A percentile compares a stretch with the other conserved stretches of the same genome.
These are phyloP conservation scores for Anabas testudineus DNA, from an alignment of 2,797 vertebrate species.

Conservation along the genomic window DNA sequence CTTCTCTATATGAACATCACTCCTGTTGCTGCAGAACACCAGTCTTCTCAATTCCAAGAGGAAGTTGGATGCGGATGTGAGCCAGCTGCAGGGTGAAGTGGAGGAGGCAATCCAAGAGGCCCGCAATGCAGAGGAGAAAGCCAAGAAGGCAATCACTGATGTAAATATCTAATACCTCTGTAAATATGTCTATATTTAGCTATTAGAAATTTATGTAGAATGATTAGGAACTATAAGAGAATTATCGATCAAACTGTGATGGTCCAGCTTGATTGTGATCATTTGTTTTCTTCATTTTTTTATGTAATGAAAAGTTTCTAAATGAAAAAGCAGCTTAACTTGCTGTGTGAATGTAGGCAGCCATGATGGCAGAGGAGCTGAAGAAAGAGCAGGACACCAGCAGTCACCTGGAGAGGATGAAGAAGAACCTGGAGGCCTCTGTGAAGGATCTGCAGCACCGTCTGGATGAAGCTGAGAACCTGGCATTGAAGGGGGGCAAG, in stretches of 20 bases:
- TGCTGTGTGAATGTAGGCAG: constrained; percentile 75
- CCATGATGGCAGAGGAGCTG: constrained; percentile 87
- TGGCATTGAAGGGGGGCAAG: constrained; percentile 69
- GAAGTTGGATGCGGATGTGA: constrained; percentile 87
- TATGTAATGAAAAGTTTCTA: neutral
- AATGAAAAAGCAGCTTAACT: neutral
- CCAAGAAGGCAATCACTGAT: constrained; percentile 89
- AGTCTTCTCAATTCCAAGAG: constrained; percentile 79
- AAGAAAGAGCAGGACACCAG: constrained; percentile 92
- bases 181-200: neutral
- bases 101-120: constrained; percentile 87
- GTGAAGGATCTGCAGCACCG: constrained; percentile 68
- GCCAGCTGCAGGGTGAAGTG: constrained; percentile 85
- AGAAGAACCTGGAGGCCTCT: constrained; percentile 83
- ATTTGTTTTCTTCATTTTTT: neutral
- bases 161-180: constrained; percentile 68
- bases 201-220: neutral
- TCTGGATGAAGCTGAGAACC: constrained; percentile 64
- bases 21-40: constrained; percentile 80
- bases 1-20: neutral
- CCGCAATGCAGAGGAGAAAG: constrained; percentile 89
- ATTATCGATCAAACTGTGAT: neutral
- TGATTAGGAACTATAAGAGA: neutral
- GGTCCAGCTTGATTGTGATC: neutral
- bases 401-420: constrained; percentile 90